Base-by-base conservation (phyloP, 2,888 invertebrate species). In the Pollenia angustigena region DNA sequence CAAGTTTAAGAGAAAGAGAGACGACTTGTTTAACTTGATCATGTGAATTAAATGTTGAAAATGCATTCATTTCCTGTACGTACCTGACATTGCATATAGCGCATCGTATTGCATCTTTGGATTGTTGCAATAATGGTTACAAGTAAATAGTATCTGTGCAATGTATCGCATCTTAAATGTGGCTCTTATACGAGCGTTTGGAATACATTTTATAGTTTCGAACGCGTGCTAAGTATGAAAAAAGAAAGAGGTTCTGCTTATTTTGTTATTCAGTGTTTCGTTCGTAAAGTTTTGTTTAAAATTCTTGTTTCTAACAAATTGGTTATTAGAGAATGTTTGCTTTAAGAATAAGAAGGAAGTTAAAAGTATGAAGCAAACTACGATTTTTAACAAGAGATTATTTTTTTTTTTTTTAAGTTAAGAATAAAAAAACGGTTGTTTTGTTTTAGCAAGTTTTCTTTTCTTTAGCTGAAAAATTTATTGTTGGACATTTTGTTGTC, bases 21-120 rank as follows among this genome's bases (percentile, higher is more conserved):
- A 85, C 72, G 74, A 80, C 84, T 85, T 80, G 84, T 75, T 80
- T 80, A 62, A 75, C 84, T 85, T 80, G 74, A 84, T 84, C 79
- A 84, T 79, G 68, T 80, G 79, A 85, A 85, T 85, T 85, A 85
- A 85, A 85, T 80, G 84, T 84, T 85, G 46, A 80, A 80, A 79
- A 74, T 79, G 79, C 84, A 74, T 80, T 80, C 68, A 85, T 80
- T 85, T 85, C 84, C 84, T 85, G 79, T 85, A 74, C 71, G 56
- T 69, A 69, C 64, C 72, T 81, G 72, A 66, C 72, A 81, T 42
- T 60, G 16, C 23, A 68, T 9, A 58, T 40, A 40, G 40, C 64
- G 42, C 69, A 62, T 82, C 48, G 82, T 76, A 44, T 62, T 69
- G 46, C 54, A 82, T 62, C 76, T 76, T 32, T 23, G 46, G 75